Percentiles rank a stretch among this genome's conserved stretches.
These are phyloP conservation scores for Phenganax marumi DNA, from an alignment of 92 coral and sea anemone species.

Conservation along the genomic window DNA sequence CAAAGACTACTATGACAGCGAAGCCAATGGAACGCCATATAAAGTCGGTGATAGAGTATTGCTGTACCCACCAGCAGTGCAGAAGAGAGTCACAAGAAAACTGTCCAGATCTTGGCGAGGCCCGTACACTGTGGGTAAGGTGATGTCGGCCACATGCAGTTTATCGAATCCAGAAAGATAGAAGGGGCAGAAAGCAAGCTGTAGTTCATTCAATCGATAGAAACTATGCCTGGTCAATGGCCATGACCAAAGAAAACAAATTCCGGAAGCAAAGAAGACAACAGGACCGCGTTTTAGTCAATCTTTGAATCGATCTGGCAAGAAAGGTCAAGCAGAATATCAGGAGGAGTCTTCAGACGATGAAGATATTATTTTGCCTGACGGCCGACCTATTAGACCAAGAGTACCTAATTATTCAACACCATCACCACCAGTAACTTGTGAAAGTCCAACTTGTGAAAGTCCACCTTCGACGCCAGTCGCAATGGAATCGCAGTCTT, in stretches of 20 bases:
- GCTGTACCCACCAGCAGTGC: background rate
- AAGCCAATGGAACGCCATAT: background rate
- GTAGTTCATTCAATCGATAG: constrained; percentile 13
- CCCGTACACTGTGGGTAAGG: background rate
- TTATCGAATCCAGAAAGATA: constrained; percentile 1
- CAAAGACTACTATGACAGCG: constrained; percentile 3
- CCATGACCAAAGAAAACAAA: background rate
- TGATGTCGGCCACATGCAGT: background rate
- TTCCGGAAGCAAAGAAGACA: background rate
- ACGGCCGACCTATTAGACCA: too few species aligned
- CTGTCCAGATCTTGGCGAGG: background rate
- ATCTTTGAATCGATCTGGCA: background rate
- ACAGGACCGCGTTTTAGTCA: background rate
- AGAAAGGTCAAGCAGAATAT: too few species aligned
- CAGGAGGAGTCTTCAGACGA: too few species aligned
- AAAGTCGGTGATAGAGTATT: background rate
- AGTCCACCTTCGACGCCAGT: too few species aligned
- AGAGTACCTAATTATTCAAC: too few species aligned
- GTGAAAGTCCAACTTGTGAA: too few species aligned
- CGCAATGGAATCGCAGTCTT: background rate
- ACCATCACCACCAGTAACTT: too few species aligned
- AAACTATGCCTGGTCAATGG: background rate
- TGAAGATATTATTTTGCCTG: too few species aligned
- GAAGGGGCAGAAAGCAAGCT: background rate
- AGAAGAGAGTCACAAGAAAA: background rate